phyloP scores from a whole-genome alignment of 1,140 invertebrate species.

The Nephotettix cincticeps region DNA sequence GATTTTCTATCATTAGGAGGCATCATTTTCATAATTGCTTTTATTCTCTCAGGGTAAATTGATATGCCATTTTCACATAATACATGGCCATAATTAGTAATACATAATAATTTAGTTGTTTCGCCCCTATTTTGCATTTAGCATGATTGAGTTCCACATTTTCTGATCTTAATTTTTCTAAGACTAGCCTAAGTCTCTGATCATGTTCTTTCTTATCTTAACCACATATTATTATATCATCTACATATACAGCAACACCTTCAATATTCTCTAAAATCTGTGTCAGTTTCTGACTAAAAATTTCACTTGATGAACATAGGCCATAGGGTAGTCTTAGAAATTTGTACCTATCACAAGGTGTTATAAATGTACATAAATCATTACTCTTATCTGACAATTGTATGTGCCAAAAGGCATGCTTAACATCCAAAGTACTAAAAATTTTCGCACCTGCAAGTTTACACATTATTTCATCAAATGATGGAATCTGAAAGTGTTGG shows the following conservation, averaged over 20 bases:
- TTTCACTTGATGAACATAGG: constrained; percentile 46
- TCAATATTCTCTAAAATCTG: constrained; percentile 43
- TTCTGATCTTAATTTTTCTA: constrained; percentile 26
- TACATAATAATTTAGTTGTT: constrained; percentile 42
- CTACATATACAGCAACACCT: constrained; percentile 40
- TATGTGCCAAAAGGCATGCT: constrained; percentile 50
- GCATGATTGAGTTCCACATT: constrained; percentile 33
- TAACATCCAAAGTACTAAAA: constrained; percentile 51
- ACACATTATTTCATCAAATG: constrained; percentile 46
- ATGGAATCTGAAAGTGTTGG: constrained; percentile 47
- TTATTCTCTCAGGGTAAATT: constrained; percentile 43
- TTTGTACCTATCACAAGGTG: constrained; percentile 45
- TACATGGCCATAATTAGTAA: no score
- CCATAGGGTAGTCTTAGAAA: constrained; percentile 45
- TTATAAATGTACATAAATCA: constrained; percentile 46
- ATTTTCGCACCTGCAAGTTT: constrained; percentile 45
- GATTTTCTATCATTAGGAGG: background rate
- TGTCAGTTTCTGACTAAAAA: constrained; percentile 44
- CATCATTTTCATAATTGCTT: constrained; percentile 43
- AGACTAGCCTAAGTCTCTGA: constrained; percentile 37
- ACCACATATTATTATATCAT: constrained; percentile 43
- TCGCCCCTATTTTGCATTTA: constrained; percentile 40
- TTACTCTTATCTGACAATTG: constrained; percentile 44
- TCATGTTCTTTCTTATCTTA: constrained; percentile 33
- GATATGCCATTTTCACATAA: constrained; percentile 42